Base-by-base conservation (phyloP, 2,888 invertebrate genomes). In the Mylabris sibirica region DNA sequence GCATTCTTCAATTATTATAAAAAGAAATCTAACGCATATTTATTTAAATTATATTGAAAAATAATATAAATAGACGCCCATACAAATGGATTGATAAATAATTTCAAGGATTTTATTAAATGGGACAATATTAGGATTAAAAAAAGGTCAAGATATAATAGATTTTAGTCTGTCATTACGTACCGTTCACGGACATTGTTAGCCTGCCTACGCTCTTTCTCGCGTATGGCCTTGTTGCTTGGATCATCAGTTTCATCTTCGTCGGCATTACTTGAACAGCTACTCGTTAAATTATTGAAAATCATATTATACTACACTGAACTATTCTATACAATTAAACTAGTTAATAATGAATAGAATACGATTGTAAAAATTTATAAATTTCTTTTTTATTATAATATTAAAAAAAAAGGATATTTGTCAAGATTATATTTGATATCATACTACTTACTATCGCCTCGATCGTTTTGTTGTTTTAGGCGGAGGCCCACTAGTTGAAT, bases 171-270 rank as follows among this genome's bases (percentile, higher is more conserved):
- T 85, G 84, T 85, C 83, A 85, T 86, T 87, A 89, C 89, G 87
- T 88, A 96, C 96, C 96, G 93, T 91, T 97, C 97, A 81, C 98
- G 89, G 78, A 97, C 97, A 89, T 98, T 98, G 90, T 98, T 98
- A 83, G 98, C 97, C 87, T 97, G 96, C 77, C 98, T 90, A 80
- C 98, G 90, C 88, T 98, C 95, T 87, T 93, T 92, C 89, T 98
- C 97, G 85, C 96, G 91, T 87, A 96, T 94, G 81, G 94, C 94
- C 90, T 97, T 97, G 82, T 93, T 92, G 88, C 92, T 92, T 63
- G 96, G 95, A 84, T 93, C 92, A 83, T 91, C 90, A 85, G 91
- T 92, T 84, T 92, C 94, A 79, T 90, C 91, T 84, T 94, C 94
- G 81, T 94, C 93, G 82, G 94, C 94, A 70, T 93, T 94, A 81